These are phyloP conservation scores for Gambusia yucatana DNA, from an alignment of 2,797 vertebrate genomes.

Conservation along the genomic window DNA sequence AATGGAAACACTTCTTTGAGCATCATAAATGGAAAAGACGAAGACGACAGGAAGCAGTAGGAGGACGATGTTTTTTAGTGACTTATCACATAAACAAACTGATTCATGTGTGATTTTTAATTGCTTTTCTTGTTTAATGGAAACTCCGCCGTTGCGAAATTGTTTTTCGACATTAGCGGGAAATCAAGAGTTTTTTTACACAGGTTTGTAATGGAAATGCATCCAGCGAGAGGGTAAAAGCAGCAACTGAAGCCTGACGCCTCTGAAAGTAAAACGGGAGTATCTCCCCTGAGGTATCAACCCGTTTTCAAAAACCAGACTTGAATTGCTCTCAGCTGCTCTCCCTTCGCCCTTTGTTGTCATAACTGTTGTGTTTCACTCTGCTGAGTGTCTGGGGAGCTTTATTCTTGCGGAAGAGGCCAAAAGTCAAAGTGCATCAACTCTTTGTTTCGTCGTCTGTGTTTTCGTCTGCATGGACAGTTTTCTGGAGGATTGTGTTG, in stretches of 20 bases:
- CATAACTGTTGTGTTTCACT: not conserved
- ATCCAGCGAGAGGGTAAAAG: not conserved
- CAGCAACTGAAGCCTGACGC: not conserved
- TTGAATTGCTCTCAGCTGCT: not conserved
- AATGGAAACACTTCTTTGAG: too few species aligned
- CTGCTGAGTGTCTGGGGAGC: not conserved
- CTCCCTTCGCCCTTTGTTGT: not conserved
- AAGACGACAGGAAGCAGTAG: too few species aligned
- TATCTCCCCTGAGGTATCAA: not conserved
- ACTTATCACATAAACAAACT: too few species aligned
- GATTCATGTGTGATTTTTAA: too few species aligned
- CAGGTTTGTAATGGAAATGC: too few species aligned
- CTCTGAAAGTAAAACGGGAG: not conserved
- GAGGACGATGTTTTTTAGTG: too few species aligned
- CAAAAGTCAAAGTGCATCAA: not conserved
- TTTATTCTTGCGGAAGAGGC: not conserved
- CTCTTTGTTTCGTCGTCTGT: not conserved
- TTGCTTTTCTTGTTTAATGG: too few species aligned
- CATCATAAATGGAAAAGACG: too few species aligned
- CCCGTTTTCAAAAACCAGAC: not conserved
- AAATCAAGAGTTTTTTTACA: too few species aligned
- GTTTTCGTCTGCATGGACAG: not conserved
- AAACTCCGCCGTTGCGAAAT: too few species aligned
- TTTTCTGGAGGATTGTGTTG: slow-evolving; percentile 3
- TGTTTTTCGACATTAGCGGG: too few species aligned